These are phyloP conservation scores for Stichopus horrens DNA, from an alignment of 53 echinoderm and acorn worm species.

Conservation along the genomic window DNA sequence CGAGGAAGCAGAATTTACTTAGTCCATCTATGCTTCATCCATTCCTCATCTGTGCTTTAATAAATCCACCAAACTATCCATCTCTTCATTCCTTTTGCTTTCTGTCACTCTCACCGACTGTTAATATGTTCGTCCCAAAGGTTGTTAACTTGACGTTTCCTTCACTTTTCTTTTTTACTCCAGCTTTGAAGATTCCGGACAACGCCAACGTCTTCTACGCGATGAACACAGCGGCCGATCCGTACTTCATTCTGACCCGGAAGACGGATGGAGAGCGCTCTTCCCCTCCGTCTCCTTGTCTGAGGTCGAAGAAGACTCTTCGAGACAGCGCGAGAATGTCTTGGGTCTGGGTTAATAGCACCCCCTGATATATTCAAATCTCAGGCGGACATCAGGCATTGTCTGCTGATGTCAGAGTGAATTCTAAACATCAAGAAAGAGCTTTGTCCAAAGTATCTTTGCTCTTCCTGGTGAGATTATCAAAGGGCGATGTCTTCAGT, in stretches of 20 bases:
- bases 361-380: neutral
- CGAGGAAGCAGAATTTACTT: neutral
- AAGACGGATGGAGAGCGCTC: slow-evolving; percentile 19
- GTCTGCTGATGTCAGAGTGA: too few relatives aligned
- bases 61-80: neutral
- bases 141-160: neutral
- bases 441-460: too few relatives aligned
- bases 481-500: too few relatives aligned
- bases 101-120: neutral
- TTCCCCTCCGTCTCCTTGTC: slow-evolving; percentile 13
- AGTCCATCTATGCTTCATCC: neutral
- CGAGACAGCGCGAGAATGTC: slow-evolving; percentile 13
- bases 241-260: slow-evolving; percentile 59
- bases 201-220: slow-evolving; percentile 97
- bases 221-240: slow-evolving; percentile 77
- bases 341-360: slow-evolving; percentile 2
- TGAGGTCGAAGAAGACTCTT: slow-evolving; percentile 16
- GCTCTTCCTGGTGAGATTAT: too few relatives aligned
- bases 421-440: too few relatives aligned
- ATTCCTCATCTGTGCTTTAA: too few relatives aligned
- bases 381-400: neutral
- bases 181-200: slow-evolving; percentile 83
- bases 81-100: neutral
- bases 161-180: neutral
- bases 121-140: neutral